Evolutionary conservation across 2,113 vertebrate species (phyloP).

Genomic region (Aleadryas rufinucha): DNA sequence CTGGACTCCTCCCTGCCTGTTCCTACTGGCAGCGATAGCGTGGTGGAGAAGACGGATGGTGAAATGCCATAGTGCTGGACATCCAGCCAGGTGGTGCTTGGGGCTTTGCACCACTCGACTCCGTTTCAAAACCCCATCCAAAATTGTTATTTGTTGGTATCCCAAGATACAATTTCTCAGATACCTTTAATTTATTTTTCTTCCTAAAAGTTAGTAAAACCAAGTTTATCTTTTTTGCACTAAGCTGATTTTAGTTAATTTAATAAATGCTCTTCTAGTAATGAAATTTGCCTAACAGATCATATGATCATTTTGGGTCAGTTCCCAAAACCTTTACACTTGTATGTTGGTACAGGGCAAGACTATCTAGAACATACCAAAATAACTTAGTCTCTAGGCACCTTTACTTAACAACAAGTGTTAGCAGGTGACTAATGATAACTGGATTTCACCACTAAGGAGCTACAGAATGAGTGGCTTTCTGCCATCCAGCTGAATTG

Average conservation of each 20-base stretch:
- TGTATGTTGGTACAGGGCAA: neutral
- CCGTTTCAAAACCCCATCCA: neutral
- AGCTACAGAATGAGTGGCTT: neutral
- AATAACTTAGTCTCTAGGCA: neutral
- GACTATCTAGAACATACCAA: neutral
- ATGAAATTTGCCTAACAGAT: neutral
- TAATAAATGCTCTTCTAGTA: neutral
- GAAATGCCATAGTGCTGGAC: neutral
- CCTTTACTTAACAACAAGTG: neutral
- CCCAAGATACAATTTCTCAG: neutral
- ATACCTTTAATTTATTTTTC: neutral
- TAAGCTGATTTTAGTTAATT: neutral
- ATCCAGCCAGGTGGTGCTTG: neutral
- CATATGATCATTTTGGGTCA: neutral
- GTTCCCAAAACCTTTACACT: neutral
- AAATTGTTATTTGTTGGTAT: neutral
- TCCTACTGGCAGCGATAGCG: accelerated
- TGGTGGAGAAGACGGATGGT: neutral
- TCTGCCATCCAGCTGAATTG: neutral
- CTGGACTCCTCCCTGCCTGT: neutral
- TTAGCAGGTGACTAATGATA: neutral
- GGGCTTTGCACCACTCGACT: neutral
- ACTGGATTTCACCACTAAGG: neutral
- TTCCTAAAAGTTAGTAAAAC: neutral
- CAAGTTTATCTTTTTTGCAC: neutral